These are phyloP conservation scores for human (Homo sapiens) DNA, from an alignment of 2,113 vertebrate species.

Conservation along the genomic window GRCh38 chr11:34579001-34579500, in stretches of 20 bases:
- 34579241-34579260: accelerated
- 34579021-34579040: not conserved
- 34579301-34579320: not conserved
- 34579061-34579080: not conserved
- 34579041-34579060: not conserved
- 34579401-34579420: no score
- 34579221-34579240: not conserved
- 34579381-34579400: not conserved
- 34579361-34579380: not conserved
- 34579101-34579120: not conserved
- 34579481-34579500: not conserved
- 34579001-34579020: not conserved
- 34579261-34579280: not conserved
- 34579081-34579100: not conserved
- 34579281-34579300: not conserved
- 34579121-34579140: not conserved
- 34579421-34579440: not conserved
- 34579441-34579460: accelerated
- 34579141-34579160: not conserved
- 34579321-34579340: not conserved
- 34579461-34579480: not conserved
- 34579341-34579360: not conserved
- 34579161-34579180: not conserved
- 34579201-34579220: not conserved
- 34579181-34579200: not conserved